Evolutionary conservation across 2,113 vertebrate species (phyloP).

Genomic region (Trichechus manatus): DNA sequence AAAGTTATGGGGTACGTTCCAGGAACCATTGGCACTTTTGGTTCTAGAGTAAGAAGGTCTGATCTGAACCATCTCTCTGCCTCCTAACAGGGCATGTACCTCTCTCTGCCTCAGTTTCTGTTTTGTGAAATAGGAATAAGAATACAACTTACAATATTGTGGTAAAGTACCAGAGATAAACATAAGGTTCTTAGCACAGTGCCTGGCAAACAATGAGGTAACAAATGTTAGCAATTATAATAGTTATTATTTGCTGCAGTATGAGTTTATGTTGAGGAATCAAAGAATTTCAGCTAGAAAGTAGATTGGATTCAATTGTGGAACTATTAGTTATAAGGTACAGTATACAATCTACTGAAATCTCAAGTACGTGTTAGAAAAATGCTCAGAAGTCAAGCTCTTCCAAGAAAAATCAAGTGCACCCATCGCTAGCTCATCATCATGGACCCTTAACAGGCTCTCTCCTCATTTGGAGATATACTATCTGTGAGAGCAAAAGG

Average conservation of each 20-base stretch:
- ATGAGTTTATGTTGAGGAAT: background rate
- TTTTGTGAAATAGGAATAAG: background rate
- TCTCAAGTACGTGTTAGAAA: conserved; percentile 4
- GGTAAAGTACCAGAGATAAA: conserved; percentile 24
- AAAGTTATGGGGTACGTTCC: background rate
- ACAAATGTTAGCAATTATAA: background rate
- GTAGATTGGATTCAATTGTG: background rate
- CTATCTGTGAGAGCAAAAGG: background rate
- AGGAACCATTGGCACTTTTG: background rate
- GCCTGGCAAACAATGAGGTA: background rate
- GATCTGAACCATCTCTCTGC: background rate
- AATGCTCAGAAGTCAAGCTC: background rate
- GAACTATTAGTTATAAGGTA: background rate
- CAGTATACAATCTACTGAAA: background rate
- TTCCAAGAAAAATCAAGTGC: background rate
- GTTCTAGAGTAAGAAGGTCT: background rate
- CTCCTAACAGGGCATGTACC: background rate
- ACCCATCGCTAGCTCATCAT: background rate
- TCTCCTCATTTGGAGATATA: background rate
- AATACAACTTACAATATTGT: background rate
- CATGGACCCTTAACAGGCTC: background rate
- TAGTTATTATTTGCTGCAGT: background rate
- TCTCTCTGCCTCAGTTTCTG: background rate
- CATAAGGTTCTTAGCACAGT: background rate
- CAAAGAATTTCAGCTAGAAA: background rate